Evolutionary conservation across 2,113 vertebrate species (phyloP), one percentile per base, ranked within the genome.

Genomic region (Cariama cristata): DNA sequence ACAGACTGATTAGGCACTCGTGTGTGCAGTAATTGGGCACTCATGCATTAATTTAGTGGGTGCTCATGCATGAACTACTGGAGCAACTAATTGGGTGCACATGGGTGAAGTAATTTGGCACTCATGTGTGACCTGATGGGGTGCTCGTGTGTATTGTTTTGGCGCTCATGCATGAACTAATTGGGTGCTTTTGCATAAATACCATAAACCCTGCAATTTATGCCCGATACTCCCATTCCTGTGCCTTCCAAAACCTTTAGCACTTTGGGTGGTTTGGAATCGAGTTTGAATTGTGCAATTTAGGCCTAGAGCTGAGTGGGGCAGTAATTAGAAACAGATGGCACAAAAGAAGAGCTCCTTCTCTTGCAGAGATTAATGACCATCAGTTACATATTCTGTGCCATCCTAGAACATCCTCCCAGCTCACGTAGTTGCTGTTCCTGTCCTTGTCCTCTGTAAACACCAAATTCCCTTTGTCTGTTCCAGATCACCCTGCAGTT

Each of bases 241-340:
- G 33, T 68, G 85, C 75, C 69, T 91, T 91, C 83, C 83, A 89
- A 96, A 96, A 93, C 72, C 83, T 96, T 95, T 81, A 88, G 68
- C 69, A 77, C 49, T 87, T 94, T 68, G 97, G 83, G 91, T 94
- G 94, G 93, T 76, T 97, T 89, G 77, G 75, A 96, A 75, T 83
- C 0, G 9, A 93, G 74, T 86, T 90, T 59, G 55, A 92, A 88
- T 97, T 94, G 92, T 22, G 27, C 88, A 94, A 93, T 80, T 59
- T 73, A 79, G 75, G 72, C 88, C 72, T 69, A 74, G 86, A 88
- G 95, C 92, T 77, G 75, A 95, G 59, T 23, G 28, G 83, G 93
- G 73, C 66, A 53, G 58, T 84, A 91, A 96, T 85, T 79, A 62
- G 83, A 85, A 96, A 89, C 95, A 96, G 94, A 93, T 77, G 86